Evolutionary conservation across 2,113 vertebrate species (phyloP), one percentile per base, ranked within the genome.

Genomic region (Sinocyclocheilus grahami): DNA sequence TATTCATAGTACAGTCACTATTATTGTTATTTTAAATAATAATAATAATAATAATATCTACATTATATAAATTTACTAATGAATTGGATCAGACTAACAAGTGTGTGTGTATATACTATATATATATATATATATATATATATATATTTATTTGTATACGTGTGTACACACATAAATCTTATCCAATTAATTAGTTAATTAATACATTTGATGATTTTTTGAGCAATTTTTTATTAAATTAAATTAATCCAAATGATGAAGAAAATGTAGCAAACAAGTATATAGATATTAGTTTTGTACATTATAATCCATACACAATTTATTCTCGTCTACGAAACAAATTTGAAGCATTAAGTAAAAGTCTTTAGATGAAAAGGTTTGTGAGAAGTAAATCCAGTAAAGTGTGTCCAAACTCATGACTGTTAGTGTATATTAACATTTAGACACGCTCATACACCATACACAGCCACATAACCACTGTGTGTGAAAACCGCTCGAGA

Each of bases 331-430:
- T 55, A 78, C 14, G 20, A 27, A 77, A 20, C 24, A 30, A 78
- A 55, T 55, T 16, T 78, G 24, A 78, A 55, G 42, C 9, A 42
- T 42, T 9, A 2, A 42, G 48, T 39, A 22, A 37, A 46, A 39
- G 69, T 9, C 37, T 72, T 72, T 42, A 46, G 42, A 4, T 42
- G 8, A 42, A 72, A 22, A 39, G 18, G 37, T 22, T 22, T 10
- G 37, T 42, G 37, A 42, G 18, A 72, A 72, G 46, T 39, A 72
- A 72, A 42, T 22, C 4, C 9, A 71, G 8, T 39, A 8, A n/a
- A n/a, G 53, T 60, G 76, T 78, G 76, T 33, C 33, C 18, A 79
- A 42, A 42, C 55, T 24, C n/a, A 6, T 80, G 33, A 80, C 55
- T 62, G 33, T 14, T 39, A 1, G 33, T 39, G 11, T n/a, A 79